Base-by-base conservation (phyloP, 2,113 vertebrate genomes). In the Erpornis zantholeuca region DNA sequence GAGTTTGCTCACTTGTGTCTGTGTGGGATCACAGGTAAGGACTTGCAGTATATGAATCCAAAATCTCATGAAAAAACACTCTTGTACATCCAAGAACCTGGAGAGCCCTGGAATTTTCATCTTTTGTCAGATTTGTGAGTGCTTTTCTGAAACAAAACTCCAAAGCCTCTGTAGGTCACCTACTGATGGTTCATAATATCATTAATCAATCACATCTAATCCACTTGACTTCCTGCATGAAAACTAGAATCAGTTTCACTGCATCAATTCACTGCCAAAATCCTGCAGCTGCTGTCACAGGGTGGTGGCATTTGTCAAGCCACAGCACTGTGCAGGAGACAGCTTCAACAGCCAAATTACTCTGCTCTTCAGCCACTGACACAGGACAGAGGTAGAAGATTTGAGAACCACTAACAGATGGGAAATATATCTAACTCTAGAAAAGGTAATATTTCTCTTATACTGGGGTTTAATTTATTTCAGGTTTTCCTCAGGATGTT, bases 371-470 rank as follows among this genome's bases (percentile, higher is more conserved):
- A 88, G 50, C 45, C 91, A 71, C 1, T 16, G 29, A 71, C 65
- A 45, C 3, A 4, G 82, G 70, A 92, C 25, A 40, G 14, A 10
- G 19, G 36, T 42, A 72, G 88, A 90, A 81, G 91, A 80, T 27
- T 82, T 7, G 44, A 81, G 94, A 96, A 89, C 54, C 64, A 47
- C 50, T 85, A 94, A 87, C 93, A 96, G 88, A 95, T 93, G 92
- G 90, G 14, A 88, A 87, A 82, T 29, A 52, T 5, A 64, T 27
- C 93, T 44, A 70, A 36, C 23, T 35, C 69, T 45, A n/a, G 35
- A 93, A 91, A 82, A 75, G 56, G 40, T 50, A 94, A 42, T 44
- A 40, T 84, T 90, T 77, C 47, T 95, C 84, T 83, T 65, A 23
- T 29, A 73, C 14, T 63, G 88, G 52, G 54, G 63, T 78, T 94